Conservation (phyloP, 1,140 invertebrate species). For the Phymastichus coffea region DNA sequence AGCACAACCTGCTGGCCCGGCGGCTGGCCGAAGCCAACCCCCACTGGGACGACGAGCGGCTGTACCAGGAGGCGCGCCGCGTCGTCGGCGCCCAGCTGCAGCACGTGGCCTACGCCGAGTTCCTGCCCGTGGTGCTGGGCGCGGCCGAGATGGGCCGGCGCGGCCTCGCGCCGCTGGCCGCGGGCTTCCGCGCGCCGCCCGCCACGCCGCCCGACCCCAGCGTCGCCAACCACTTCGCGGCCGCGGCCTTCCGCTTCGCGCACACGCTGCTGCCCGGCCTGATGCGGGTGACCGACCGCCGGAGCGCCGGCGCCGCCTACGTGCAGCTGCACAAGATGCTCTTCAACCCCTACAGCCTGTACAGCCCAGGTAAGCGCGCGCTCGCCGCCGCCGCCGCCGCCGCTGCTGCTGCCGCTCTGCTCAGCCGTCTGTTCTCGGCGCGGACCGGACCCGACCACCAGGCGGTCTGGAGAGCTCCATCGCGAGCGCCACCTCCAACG, state of each 20-base stretch:
- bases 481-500: conserved; percentile 64
- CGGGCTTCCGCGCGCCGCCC: conserved; percentile 68
- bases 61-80: conserved; percentile 78
- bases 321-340: conserved; percentile 76
- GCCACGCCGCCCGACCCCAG: conserved; percentile 63
- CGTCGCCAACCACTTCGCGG: conserved; percentile 88
- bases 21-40: conserved; percentile 70
- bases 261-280: conserved; percentile 79
- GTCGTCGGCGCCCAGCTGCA: conserved; percentile 84
- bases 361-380: conserved; percentile 61
- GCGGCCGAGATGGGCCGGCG: conserved; percentile 55
- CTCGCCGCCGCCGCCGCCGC: conserved; percentile 64
- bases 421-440: too few relatives aligned
- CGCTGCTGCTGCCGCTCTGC: too few relatives aligned
- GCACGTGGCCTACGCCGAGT: conserved; percentile 87
- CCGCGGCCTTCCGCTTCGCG: conserved; percentile 88
- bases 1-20: conserved; percentile 79
- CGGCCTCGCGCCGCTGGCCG: conserved; percentile 62
- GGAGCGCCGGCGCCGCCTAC: conserved; percentile 64
- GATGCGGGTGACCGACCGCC: conserved; percentile 65
- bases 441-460: too few relatives aligned
- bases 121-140: conserved; percentile 79
- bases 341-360: conserved; percentile 81
- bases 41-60: conserved; percentile 76
- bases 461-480: conserved; percentile 66